Base-by-base conservation (phyloP, 2,797 vertebrate genomes). In the Basileuterus tristriatus region DNA sequence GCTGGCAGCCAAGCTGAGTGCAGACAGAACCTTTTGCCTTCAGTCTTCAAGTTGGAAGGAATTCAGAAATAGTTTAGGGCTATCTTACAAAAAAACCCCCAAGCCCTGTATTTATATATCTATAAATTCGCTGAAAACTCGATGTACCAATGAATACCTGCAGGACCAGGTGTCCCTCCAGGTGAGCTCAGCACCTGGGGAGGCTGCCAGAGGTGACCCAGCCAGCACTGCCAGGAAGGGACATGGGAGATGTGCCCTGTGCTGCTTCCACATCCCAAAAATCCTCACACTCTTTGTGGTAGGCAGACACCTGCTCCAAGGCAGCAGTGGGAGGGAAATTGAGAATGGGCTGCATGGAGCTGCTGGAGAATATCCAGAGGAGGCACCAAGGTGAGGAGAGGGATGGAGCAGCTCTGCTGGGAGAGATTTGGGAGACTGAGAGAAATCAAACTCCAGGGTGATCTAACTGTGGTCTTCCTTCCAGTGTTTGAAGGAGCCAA, bases 221-320 rank as follows among this genome's bases (percentile, higher is more conserved):
- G n/a, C 23, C 60, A 12, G 8, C 76, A 6, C 32, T 7, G 50
- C 47, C 59, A 34, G 36, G 50, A 49, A 36, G 60, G 24, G 39
- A 65, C 46, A 27, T 3, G 2, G 4, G 15, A 41, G 46, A 14
- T 0, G 8, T 29, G 46, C 32, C 20, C 78, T 2, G 36, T 3
- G 2, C 52, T 17, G 74, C 84, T 43, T 23, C 14, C 50, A 1
- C 3, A 16, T 7, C 80, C 78, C 39, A 9, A 6, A 43, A 30
- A 34, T 3, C 39, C 4, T 12, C 0, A 6, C 43, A 5, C 53
- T 8, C 27, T 15, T 36, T 1, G 0, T 2, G 19, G 24, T 1
- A 14, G 24, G 74, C 27, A 55, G 12, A 44, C 4, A 21, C 39
- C 23, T 10, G 8, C 50, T 20, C 29, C 9, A 11, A 78, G 20